phyloP scores from a whole-genome alignment of 37 sponge, comb jelly and placozoan species.

The Diacarnus erythraeanus region DNA sequence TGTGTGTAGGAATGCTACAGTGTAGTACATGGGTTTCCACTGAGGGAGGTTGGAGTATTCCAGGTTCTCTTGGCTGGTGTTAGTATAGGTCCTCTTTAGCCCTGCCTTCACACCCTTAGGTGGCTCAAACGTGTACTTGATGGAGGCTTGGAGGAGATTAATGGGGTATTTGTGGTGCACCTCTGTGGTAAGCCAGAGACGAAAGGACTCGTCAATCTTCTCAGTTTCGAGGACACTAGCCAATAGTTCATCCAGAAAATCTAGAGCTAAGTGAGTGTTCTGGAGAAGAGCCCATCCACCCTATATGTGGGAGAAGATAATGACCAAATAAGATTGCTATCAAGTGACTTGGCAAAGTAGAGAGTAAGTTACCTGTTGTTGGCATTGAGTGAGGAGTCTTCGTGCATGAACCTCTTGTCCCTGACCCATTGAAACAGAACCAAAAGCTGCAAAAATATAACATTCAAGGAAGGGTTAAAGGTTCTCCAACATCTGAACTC shows the following conservation, averaged over 20 bases:
- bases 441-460: constrained; percentile 56
- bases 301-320: constrained; percentile 11
- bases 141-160: constrained; percentile 92
- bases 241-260: constrained; percentile 95
- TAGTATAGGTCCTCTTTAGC: constrained; percentile 91
- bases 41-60: constrained; percentile 95
- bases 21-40: constrained; percentile 99
- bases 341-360: neutral
- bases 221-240: constrained; percentile 85
- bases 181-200: constrained; percentile 98
- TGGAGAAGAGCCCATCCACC: constrained; percentile 99
- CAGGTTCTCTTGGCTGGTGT: constrained; percentile 94
- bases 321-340: neutral
- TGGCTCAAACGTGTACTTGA: constrained; percentile 99
- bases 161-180: constrained; percentile 96
- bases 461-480: too few relatives aligned
- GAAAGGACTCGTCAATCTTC: constrained; percentile 83
- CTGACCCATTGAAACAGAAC: constrained; percentile 97
- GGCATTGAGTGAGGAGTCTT: constrained; percentile 84
- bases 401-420: constrained; percentile 99
- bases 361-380: constrained; percentile 40
- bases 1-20: constrained; percentile 97
- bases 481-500: neutral
- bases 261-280: constrained; percentile 96
- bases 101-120: constrained; percentile 99